These are phyloP conservation scores for Poeciliopsis gracilis DNA, from an alignment of 2,797 vertebrate species.

Conservation along the genomic window DNA sequence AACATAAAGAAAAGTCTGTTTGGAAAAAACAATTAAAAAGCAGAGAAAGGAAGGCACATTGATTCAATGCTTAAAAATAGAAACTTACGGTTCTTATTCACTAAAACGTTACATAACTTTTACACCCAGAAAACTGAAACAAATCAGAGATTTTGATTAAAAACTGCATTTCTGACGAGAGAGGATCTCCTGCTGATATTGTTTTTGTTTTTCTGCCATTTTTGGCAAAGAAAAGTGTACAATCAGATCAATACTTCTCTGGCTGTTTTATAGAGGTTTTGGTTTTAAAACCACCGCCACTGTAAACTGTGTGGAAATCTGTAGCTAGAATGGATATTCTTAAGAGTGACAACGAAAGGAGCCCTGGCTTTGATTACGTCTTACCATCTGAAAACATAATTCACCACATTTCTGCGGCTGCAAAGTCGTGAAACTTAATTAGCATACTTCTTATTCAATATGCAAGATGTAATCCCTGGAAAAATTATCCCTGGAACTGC, in stretches of 20 bases:
- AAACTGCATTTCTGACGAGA: not conserved
- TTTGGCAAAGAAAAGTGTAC: not conserved
- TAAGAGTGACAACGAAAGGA: not conserved
- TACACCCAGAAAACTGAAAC: not conserved
- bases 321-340: not conserved
- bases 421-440: not conserved
- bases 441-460: not conserved
- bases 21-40: not conserved
- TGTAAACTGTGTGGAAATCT: not conserved
- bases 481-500: not conserved
- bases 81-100: not conserved
- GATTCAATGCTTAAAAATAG: not conserved
- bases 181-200: not conserved
- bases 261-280: not conserved
- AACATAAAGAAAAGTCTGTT: not conserved
- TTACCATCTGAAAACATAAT: not conserved
- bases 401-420: not conserved
- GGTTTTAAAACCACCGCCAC: not conserved
- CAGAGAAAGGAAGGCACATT: not conserved
- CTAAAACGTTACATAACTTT: not conserved
- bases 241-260: not conserved
- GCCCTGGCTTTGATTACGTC: not conserved
- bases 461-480: not conserved
- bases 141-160: not conserved
- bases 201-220: not conserved